phyloP scores from a whole-genome alignment of 2,113 vertebrate species.

The Struthidea cinerea region DNA sequence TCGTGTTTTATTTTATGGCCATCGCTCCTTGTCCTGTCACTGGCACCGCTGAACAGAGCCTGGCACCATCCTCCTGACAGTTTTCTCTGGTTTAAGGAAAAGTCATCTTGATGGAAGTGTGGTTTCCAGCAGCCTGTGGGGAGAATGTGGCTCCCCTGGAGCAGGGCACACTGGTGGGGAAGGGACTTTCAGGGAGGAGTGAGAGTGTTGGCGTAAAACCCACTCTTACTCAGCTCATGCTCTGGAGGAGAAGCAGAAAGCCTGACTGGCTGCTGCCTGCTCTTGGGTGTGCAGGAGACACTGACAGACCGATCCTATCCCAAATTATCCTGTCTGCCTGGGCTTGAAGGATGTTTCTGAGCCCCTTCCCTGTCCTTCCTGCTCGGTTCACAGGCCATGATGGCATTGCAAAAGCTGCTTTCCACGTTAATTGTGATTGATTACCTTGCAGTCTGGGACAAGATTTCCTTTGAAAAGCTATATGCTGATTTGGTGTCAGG shows the following conservation, averaged over 20 bases:
- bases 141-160: neutral
- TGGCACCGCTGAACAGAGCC: neutral
- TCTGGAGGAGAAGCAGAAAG: neutral
- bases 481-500: slow-evolving; percentile 22
- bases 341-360: neutral
- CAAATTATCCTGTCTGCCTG: neutral
- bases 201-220: neutral
- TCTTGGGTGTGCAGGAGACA: neutral
- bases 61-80: neutral
- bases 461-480: slow-evolving; percentile 48
- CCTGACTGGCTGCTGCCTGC: neutral
- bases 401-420: neutral
- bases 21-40: neutral
- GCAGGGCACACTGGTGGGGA: rapidly evolving
- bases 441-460: slow-evolving; percentile 45
- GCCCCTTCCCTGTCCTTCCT: neutral
- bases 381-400: neutral
- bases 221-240: rapidly evolving
- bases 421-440: slow-evolving; percentile 43
- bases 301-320: neutral
- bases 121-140: neutral
- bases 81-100: neutral
- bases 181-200: rapidly evolving
- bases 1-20: neutral
- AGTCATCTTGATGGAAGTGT: rapidly evolving